phyloP scores from a whole-genome alignment of 2,888 invertebrate genomes.

The Homarus gammarus region DNA sequence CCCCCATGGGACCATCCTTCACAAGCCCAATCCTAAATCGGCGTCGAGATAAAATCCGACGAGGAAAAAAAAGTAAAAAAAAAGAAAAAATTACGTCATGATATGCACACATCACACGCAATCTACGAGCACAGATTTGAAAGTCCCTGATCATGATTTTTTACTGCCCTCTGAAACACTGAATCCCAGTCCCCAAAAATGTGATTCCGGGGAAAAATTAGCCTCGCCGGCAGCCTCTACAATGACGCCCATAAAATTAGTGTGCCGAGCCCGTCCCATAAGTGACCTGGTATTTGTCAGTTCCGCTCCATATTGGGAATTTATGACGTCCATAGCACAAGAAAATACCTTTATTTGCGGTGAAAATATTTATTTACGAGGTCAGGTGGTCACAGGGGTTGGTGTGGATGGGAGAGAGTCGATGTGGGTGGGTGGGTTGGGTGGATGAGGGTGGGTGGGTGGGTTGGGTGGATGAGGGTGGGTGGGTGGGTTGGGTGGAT shows the following conservation, averaged over 20 bases:
- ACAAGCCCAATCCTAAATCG: background rate
- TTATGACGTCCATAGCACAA: background rate
- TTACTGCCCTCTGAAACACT: background rate
- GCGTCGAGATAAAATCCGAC: background rate
- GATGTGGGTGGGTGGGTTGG: background rate
- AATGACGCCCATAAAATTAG: background rate
- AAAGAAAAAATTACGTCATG: too few relatives aligned
- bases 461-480: too few relatives aligned
- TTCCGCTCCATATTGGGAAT: background rate
- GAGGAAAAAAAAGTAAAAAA: too few relatives aligned
- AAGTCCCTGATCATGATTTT: background rate
- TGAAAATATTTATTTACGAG: background rate
- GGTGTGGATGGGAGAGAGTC: background rate
- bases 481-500: too few relatives aligned
- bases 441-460: too few relatives aligned
- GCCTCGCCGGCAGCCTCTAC: background rate
- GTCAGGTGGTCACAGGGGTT: background rate
- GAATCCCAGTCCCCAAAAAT: background rate
- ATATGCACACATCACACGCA: background rate
- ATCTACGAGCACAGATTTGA: background rate
- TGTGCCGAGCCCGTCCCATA: background rate
- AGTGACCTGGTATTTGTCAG: background rate
- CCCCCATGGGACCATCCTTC: background rate
- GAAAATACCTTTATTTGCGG: background rate
- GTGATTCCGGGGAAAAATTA: background rate